Conservation (phyloP, 2,888 invertebrate species). For the Rotaria socialis region DNA sequence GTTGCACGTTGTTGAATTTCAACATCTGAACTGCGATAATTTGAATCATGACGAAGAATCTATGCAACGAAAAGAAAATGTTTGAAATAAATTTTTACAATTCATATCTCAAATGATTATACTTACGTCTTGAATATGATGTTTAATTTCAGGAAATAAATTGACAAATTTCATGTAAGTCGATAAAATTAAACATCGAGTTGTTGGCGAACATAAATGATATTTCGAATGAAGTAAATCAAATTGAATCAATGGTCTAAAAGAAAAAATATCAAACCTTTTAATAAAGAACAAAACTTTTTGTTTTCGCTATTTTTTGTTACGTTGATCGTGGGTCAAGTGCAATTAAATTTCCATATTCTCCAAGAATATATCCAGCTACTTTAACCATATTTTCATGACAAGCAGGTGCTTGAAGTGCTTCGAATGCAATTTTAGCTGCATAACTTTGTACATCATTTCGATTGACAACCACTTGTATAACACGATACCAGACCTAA, state of each 20-base stretch:
- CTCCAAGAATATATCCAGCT: constrained; percentile 95
- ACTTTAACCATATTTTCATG: constrained; percentile 99
- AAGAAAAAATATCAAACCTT: not conserved
- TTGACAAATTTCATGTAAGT: constrained; percentile 99
- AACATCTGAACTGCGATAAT: constrained; percentile 91
- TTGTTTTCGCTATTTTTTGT: not conserved
- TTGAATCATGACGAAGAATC: constrained; percentile 71
- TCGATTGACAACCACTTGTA: constrained; percentile 97
- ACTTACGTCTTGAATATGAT: constrained; percentile 81
- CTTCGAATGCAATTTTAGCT: constrained; percentile 61
- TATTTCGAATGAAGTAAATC: constrained; percentile 96
- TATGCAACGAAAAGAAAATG: constrained; percentile 47
- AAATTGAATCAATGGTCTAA: constrained; percentile 86
- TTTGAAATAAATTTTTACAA: too few species aligned
- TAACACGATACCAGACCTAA: constrained; percentile 87
- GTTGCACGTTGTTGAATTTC: constrained; percentile 95
- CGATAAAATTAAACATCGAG: constrained; percentile 86
- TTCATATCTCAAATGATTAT: not conserved
- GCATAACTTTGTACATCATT: constrained; percentile 75
- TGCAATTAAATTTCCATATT: constrained; percentile 97
- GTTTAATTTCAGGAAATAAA: constrained; percentile 94
- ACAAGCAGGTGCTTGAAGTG: constrained; percentile 94
- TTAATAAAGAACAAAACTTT: not conserved
- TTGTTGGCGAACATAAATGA: constrained; percentile 92
- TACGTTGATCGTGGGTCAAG: constrained; percentile 72